These are phyloP conservation scores for Nebria brevicollis DNA, from an alignment of 2,888 invertebrate genomes.

Conservation along the genomic window DNA sequence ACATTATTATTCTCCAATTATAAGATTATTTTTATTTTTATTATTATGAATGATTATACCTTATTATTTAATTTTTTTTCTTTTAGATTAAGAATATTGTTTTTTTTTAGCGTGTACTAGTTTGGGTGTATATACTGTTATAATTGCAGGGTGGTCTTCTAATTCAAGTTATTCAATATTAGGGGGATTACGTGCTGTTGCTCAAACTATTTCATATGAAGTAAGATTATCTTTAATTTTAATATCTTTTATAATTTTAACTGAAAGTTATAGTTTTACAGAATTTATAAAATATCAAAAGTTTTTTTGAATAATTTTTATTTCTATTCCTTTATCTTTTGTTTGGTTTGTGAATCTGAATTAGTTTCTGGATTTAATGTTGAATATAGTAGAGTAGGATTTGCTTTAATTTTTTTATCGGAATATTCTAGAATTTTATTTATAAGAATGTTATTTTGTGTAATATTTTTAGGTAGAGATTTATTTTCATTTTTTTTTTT, in stretches of 20 bases:
- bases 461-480: conserved; percentile 70
- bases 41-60: conserved; percentile 70
- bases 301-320: conserved; percentile 67
- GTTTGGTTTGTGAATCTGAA: conserved; percentile 71
- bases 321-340: conserved; percentile 66
- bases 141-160: conserved; percentile 74
- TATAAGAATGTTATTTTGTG: conserved; percentile 70
- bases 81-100: conserved; percentile 71
- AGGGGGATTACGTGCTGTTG: conserved; percentile 73
- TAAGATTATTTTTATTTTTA: conserved; percentile 70
- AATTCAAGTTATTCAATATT: conserved; percentile 80
- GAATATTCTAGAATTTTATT: conserved; percentile 77
- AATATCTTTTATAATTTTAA: conserved; percentile 69
- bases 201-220: conserved; percentile 83
- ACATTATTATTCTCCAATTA: conserved; percentile 71
- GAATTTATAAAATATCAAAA: conserved; percentile 65
- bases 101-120: conserved; percentile 74
- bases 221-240: conserved; percentile 76
- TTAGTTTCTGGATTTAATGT: conserved; percentile 84
- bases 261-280: conserved; percentile 67
- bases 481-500: conserved; percentile 64
- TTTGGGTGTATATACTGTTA: conserved; percentile 71
- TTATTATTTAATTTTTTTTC: conserved; percentile 66
- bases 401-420: conserved; percentile 79
- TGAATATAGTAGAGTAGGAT: conserved; percentile 76